These are phyloP conservation scores for Cactoblastis cactorum DNA, from an alignment of 2,888 invertebrate genomes.

Conservation along the genomic window DNA sequence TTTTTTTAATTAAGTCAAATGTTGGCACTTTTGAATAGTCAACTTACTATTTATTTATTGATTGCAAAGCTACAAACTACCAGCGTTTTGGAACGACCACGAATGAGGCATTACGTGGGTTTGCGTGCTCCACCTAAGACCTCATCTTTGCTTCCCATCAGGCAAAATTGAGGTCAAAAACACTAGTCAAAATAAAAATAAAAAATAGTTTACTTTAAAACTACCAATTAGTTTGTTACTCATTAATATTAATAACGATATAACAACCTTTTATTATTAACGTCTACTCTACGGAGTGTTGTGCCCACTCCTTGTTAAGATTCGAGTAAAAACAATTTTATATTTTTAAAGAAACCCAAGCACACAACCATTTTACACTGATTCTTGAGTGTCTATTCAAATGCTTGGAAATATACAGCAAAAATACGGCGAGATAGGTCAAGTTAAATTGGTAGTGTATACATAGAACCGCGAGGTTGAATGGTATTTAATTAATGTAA, in stretches of 20 bases:
- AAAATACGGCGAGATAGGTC: slow-evolving; percentile 34
- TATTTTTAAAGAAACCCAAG: slow-evolving; percentile 41
- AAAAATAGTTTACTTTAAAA: too few species aligned
- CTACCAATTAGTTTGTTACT: too few species aligned
- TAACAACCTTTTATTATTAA: slow-evolving; percentile 16
- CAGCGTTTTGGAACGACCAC: too few species aligned
- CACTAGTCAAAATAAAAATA: too few species aligned
- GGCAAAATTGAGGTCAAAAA: too few species aligned
- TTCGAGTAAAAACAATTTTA: slow-evolving; percentile 45
- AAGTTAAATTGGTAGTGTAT: slow-evolving; percentile 31
- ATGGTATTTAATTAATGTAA: slow-evolving; percentile 59
- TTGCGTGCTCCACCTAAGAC: too few species aligned
- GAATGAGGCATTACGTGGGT: too few species aligned
- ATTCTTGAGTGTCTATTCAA: slow-evolving; percentile 33
- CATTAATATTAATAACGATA: slow-evolving; percentile 19
- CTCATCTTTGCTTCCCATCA: too few species aligned
- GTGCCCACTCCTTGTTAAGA: slow-evolving; percentile 38
- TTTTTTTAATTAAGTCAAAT: too few species aligned
- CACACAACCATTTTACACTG: slow-evolving; percentile 25
- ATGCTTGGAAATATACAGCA: slow-evolving; percentile 19
- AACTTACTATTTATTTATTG: too few species aligned
- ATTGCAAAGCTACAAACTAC: too few species aligned
- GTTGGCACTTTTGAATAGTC: too few species aligned
- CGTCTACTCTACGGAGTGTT: slow-evolving; percentile 33
- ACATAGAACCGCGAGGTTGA: slow-evolving; percentile 27